Evolutionary conservation across 2,113 vertebrate genomes (phyloP), one percentile per base, ranked within the genome.

Genomic region (Geothlypis trichas): DNA sequence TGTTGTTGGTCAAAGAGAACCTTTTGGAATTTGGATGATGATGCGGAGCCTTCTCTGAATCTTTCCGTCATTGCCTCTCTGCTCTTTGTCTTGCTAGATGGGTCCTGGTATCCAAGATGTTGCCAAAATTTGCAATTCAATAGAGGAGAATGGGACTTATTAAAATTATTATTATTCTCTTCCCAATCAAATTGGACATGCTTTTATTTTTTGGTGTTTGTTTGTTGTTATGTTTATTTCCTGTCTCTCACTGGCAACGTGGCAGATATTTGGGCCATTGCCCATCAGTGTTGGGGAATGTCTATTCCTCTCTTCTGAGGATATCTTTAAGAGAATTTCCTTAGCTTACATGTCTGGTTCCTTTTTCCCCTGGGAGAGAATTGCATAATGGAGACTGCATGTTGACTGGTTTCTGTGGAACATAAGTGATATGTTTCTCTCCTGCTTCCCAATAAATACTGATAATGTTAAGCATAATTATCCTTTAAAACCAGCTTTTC

Each of bases 401-500:
- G 11, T 3, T 42, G 24, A 23, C 28, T 18, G 9, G 9, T 5
- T 51, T 82, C 6, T 35, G 46, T 6, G 19, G 31, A 61, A 42
- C 24, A 10, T 15, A 10, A 15, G 12, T 41, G 17, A n/a, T 10
- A 19, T 35, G 5, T 15, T 35, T n/a, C 10, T 23, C 9, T 35
- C 3, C 6, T 35, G 4, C 7, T 30, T 61, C 7, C 12, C 8
- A 4, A 51, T 30, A 35, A n/a, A 19, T 4, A 9, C 19, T 19
- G 35, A 5, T 6, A 15, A 9, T 42, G 4, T 30, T 24, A 61
- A 30, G 5, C 12, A 13, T 3, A 61, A 51, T n/a, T 16, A 17
- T 28, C 3, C 17, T 7, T 49, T 22, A 15, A 49, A 49, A 28
- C 5, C 7, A 2, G 3, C 8, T 11, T 11, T 10, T 4, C 24